Evolutionary conservation across 2,113 vertebrate genomes (phyloP), one percentile per base, ranked within the genome.

Genomic region (Rhagologus leucostigma): DNA sequence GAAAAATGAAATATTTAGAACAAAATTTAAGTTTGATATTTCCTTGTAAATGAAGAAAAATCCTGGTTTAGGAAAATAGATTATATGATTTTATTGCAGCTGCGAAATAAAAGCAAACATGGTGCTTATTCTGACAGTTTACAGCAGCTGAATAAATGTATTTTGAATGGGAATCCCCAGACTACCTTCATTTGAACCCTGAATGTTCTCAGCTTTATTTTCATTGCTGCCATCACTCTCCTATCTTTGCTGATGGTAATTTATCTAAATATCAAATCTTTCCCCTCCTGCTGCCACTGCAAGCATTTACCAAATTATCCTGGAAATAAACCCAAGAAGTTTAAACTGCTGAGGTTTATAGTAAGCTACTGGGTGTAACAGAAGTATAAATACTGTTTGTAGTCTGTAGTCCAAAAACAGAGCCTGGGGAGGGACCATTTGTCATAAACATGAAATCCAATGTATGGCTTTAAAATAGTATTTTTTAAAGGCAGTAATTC

Each of bases 1-100:
- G 91, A 82, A 93, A 96, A 94, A 94, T 9, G 11, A 96, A 47
- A 97, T 89, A 96, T 97, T 96, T 96, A 92, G 52, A 92, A 90
- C 80, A 94, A 89, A 94, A 55, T 41, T 53, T 77, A 62, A 96
- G 52, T 49, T 65, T 21, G 3, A 19, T 52, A 11, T 42, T 84
- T 77, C 37, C 35, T 65, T 87, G 19, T 67, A 91, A 81, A 78
- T 47, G 3, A 93, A 95, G 24, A 84, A 90, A 68, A 80, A 53
- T 47, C 7, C 4, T 44, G 32, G 9, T 80, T 85, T 86, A 77
- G 23, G 19, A 86, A 79, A 64, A 68, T 5, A 37, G 32, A 49
- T 21, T n/a, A 46, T 23, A 32, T n/a, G 0, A 22, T 68, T 82
- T 65, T 76, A 82, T 47, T 63, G 8, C 19, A 59, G 39, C 37